Base-by-base conservation (phyloP, 1,140 invertebrate species). In the Drosophila leontia region DNA sequence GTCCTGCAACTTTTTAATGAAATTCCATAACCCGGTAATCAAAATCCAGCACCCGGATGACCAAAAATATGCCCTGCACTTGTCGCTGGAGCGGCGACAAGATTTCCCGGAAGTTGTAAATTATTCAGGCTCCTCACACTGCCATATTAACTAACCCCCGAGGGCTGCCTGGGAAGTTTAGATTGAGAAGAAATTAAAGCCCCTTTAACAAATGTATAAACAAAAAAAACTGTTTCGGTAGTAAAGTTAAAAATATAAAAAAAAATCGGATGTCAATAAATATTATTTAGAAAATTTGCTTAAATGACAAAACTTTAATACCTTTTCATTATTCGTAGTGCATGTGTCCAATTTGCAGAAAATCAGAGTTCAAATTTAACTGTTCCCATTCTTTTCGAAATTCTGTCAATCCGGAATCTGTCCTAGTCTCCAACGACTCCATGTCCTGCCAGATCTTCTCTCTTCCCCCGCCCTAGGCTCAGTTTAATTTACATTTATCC, bases 401-500 rank as follows among this genome's bases (percentile, higher is more conserved):
- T 42, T 15, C 69, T 72, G 67, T n/a, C 69, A 71, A 60, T 59
- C 35, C 29, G 62, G 62, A 67, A 68, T 67, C 69, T 72, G 69
- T 68, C 60, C 55, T 12, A 61, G 45, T 67, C 61, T 26, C 44
- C 68, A 58, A 29, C 42, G 65, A 42, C 29, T 15, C 29, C 37
- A 23, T 19, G 19, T 58, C 69, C 53, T 50, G 15, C 29, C 58
- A 34, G 78, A 51, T 59, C 57, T 35, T 26, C 39, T 45, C 45
- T 45, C 26, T 15, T 0, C 45, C 45, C 61, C 17, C 45, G 41
- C 44, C 39, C 44, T 88, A 68, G 86, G 72, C 84, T 84, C 82
- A 68, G 84, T 87, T 87, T 87, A 87, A 92, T 92, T 92, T 91
- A 91, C 90, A 91, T 91, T 91, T 84, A 91, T 90, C 85, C 88